These are phyloP conservation scores for Ephydatia muelleri DNA, from an alignment of 37 sponge, comb jelly and placozoan genomes.

Conservation along the genomic window DNA sequence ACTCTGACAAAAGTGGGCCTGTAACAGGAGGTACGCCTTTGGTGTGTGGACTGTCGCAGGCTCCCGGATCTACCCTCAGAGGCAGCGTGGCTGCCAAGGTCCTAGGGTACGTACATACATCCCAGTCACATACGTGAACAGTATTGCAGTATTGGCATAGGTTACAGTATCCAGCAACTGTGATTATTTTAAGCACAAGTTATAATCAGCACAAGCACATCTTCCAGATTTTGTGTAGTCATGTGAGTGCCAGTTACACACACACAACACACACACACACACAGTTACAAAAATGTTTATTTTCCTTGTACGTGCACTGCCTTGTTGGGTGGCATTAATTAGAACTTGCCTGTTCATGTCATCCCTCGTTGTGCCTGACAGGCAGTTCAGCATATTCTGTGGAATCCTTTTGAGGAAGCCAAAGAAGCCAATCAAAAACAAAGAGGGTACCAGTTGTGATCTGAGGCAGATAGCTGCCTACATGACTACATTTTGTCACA, in stretches of 20 bases:
- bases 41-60: constrained; percentile 94
- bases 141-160: not conserved
- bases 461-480: no score
- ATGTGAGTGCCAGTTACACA: no score
- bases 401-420: no score
- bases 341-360: constrained; percentile 69
- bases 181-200: no score
- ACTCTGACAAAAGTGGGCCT: constrained; percentile 88
- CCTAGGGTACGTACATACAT: not conserved
- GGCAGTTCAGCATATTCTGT: constrained; percentile 95
- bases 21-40: constrained; percentile 90
- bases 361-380: constrained; percentile 97
- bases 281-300: not conserved
- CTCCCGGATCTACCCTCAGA: constrained; percentile 51
- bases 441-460: no score
- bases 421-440: no score
- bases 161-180: no score
- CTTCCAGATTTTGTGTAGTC: no score
- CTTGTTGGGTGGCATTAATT: not conserved
- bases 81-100: constrained; percentile 72
- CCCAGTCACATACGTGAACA: no score
- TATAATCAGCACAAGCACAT: no score
- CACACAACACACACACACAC: not conserved
- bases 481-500: no score
- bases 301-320: not conserved